Conservation (phyloP, 2,888 invertebrate genomes). For the Dysmachus trigonus region DNA sequence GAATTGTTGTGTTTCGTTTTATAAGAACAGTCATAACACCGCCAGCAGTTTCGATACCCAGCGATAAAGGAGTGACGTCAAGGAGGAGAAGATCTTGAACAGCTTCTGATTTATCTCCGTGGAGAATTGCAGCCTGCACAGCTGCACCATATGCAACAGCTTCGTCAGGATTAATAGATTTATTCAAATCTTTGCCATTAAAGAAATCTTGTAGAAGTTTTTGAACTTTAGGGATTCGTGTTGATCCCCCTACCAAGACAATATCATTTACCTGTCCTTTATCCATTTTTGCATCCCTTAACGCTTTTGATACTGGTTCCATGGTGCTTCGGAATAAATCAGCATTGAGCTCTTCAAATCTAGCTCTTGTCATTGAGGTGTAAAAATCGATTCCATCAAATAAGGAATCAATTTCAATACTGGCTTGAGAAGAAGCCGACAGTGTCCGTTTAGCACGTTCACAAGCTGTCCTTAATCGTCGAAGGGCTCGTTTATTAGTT, state of each 20-base stretch:
- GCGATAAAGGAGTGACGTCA: constrained; percentile 74
- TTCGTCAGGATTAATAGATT: constrained; percentile 83
- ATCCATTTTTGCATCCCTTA: constrained; percentile 81
- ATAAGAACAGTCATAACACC: constrained; percentile 82
- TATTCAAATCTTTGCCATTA: constrained; percentile 75
- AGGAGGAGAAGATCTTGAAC: constrained; percentile 79
- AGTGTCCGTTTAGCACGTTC: constrained; percentile 81
- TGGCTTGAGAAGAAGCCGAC: constrained; percentile 79
- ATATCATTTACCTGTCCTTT: constrained; percentile 80
- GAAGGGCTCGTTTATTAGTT: constrained; percentile 72
- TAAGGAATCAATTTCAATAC: constrained; percentile 78
- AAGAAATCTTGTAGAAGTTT: constrained; percentile 79
- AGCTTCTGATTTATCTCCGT: constrained; percentile 74
- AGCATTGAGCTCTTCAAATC: constrained; percentile 79
- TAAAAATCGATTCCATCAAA: constrained; percentile 79
- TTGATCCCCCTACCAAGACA: constrained; percentile 85
- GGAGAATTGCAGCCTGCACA: constrained; percentile 77
- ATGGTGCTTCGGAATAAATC: constrained; percentile 78
- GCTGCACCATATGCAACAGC: constrained; percentile 84
- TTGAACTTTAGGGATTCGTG: constrained; percentile 82
- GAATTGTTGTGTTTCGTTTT: constrained; percentile 77
- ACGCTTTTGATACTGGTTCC: constrained; percentile 80
- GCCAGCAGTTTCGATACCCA: constrained; percentile 82
- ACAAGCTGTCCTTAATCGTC: constrained; percentile 78
- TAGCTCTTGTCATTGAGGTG: constrained; percentile 75